Base-by-base conservation (phyloP, 30 jellyfish, hydroid and myxozoan species). In the Aurelia sp. region DNA sequence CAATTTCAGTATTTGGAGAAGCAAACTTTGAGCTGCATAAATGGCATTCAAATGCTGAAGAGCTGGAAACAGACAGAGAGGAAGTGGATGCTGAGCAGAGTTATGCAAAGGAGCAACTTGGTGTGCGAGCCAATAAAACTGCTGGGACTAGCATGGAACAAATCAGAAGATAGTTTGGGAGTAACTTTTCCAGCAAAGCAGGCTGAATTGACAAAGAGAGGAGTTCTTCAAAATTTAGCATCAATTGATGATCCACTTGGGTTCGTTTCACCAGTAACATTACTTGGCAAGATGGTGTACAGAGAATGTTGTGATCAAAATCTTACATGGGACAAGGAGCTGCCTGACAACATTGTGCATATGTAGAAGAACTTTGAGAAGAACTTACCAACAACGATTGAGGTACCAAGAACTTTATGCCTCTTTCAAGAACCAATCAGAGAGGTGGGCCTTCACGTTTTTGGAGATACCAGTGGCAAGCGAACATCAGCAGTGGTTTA, bases 401-500 rank as follows among this genome's bases (percentile, higher is more conserved):
- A 31, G 18, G 63, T 27, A 27, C 33, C 33, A 27, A 27, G 33
- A 27, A 27, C 2, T 1, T 27, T 27, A 27, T 27, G 33, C 59
- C 21, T 60, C 48, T n/a, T 13, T 22, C 21, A 57, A 48, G 90
- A 82, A 69, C 73, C 59, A 20, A 90, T 82, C 21, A 24, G 20
- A 24, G 18, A 55, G 31, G 64, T 81, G 31, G 97, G 58, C 63
- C 47, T 90, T 17, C 95, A 82, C 86, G 96, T 73, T 31, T 90
- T 89, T 68, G 97, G 94, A 59, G 97, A 89, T 74, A 72, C 94
- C 15, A 68, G 97, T 58, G 84, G 55, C 58, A 63, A 69, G 35
- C 96, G 97, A 44, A 27, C 33, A 27, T 27, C 33, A 27, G 33
- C 33, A 27, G 33, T 27, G 33, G 33, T 27, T 27, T 27, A 27